These are phyloP conservation scores for Phylloscopus trochilus DNA, from an alignment of 2,113 vertebrate species.

Conservation along the genomic window DNA sequence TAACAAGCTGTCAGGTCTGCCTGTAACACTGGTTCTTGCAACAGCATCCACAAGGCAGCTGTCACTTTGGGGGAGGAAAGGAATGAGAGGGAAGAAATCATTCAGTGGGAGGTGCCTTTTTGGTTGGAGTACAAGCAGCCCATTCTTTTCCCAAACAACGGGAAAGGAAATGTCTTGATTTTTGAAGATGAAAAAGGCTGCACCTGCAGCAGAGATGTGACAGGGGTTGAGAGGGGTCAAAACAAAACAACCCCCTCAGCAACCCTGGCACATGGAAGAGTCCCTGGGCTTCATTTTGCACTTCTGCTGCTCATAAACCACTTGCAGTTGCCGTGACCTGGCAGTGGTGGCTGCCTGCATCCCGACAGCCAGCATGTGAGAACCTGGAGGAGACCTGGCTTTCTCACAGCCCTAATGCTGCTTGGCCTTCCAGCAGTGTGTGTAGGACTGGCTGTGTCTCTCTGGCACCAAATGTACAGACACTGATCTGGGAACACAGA, in stretches of 20 bases:
- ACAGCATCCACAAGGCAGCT: not conserved
- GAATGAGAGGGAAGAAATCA: not conserved
- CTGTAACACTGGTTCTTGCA: not conserved
- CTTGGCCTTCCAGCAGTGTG: not conserved
- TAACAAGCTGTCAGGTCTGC: not conserved
- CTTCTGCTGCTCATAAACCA: not conserved
- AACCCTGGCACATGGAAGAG: not conserved
- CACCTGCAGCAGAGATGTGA: not conserved
- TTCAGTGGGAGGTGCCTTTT: not conserved
- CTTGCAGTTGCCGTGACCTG: not conserved
- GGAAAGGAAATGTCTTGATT: constrained; percentile 25
- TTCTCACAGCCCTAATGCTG: not conserved
- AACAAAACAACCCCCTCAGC: not conserved
- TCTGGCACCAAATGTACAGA: not conserved
- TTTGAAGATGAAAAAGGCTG: not conserved
- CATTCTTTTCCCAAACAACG: not conserved
- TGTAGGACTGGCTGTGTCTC: not conserved
- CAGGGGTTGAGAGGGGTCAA: not conserved
- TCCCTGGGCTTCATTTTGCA: not conserved
- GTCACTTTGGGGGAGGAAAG: not conserved
- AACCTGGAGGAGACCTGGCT: not conserved
- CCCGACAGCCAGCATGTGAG: rapidly evolving
- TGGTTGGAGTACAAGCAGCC: not conserved
- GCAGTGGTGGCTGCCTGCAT: not conserved
- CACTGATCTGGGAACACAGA: not conserved